These are phyloP conservation scores for Neria commutata DNA, from an alignment of 2,888 invertebrate species.

Conservation along the genomic window DNA sequence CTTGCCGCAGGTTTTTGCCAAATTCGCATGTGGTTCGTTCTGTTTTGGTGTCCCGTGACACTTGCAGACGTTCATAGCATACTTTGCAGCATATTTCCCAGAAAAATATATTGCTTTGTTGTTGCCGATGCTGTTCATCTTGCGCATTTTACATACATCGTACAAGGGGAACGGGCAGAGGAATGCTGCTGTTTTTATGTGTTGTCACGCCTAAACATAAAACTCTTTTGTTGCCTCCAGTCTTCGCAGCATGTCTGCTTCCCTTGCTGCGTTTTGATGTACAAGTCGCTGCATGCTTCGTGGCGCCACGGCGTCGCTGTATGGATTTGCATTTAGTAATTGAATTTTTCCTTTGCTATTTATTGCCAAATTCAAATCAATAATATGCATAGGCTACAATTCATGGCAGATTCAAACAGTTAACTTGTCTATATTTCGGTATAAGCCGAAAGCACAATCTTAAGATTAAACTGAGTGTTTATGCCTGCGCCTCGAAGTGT, in stretches of 20 bases:
- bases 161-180: no score
- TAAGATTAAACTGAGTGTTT: no score
- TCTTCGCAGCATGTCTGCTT: no score
- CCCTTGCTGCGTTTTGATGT: not conserved
- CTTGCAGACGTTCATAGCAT: not conserved
- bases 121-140: not conserved
- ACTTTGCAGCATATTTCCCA: not conserved
- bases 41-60: no score
- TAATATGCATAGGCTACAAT: no score
- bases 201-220: not conserved
- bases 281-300: not conserved
- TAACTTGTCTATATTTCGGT: no score
- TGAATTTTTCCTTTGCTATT: not conserved
- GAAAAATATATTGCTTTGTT: not conserved
- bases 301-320: not conserved
- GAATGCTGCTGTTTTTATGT: not conserved
- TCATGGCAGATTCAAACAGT: no score
- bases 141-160: no score
- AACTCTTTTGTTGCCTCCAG: slow-evolving; percentile 2
- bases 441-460: no score
- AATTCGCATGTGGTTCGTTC: slow-evolving; percentile 2
- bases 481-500: no score
- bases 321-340: not conserved
- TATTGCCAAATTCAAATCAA: not conserved
- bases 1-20: not conserved